These are phyloP conservation scores for Julus scanicus DNA, from an alignment of 2,888 invertebrate species.

Conservation along the genomic window DNA sequence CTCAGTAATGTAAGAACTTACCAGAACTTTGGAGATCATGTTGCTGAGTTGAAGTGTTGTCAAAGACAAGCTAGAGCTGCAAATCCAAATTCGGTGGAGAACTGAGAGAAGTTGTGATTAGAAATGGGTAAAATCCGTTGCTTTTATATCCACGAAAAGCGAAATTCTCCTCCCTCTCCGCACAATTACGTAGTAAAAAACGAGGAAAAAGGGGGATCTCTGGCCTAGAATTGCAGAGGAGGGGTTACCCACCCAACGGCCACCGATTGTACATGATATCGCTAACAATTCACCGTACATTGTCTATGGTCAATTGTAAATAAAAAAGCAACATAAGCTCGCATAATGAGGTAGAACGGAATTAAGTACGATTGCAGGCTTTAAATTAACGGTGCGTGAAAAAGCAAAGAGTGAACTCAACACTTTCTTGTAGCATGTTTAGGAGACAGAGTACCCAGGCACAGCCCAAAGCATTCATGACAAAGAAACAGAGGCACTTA, in stretches of 20 bases:
- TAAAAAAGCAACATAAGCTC: neutral
- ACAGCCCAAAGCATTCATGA: neutral
- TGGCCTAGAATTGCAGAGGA: neutral
- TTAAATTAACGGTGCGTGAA: constrained; percentile 11
- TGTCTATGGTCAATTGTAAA: neutral
- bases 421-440: neutral
- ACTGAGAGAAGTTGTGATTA: neutral
- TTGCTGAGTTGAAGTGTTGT: neutral
- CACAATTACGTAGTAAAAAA: neutral
- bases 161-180: neutral
- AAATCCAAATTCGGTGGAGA: constrained; percentile 6
- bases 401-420: constrained; percentile 10
- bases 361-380: constrained; percentile 11
- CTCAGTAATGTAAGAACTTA: neutral
- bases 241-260: constrained; percentile 6
- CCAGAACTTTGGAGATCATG: constrained; percentile 21
- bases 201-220: neutral
- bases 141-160: neutral
- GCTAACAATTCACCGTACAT: neutral
- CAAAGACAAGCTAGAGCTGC: neutral
- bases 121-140: neutral
- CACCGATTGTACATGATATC: constrained; percentile 9
- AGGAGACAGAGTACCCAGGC: neutral
- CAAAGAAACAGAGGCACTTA: neutral
- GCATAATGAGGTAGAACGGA: constrained; percentile 24